Base-by-base conservation (phyloP, 2,888 invertebrate genomes). In the Microctonus hyperodae region DNA sequence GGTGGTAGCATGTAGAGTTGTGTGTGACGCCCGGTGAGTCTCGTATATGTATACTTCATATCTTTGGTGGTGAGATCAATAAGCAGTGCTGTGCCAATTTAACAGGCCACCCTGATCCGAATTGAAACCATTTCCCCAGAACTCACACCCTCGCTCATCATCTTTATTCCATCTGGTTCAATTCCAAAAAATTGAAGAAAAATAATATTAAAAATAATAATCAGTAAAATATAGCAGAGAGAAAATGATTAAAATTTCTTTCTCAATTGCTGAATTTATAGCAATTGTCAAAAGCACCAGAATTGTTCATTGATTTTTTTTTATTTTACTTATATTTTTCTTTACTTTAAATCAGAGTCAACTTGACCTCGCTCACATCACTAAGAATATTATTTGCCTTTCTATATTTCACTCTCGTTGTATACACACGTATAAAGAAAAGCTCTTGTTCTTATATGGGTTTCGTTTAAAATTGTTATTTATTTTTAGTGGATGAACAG, bases 51-150 rank as follows among this genome's bases (percentile, higher is more conserved):
- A 79, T 77, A 76, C 78, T 76, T 73, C 76, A 79, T 79, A 77
- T 73, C 78, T 78, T 81, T 78, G 72, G 78, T 80, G 77, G 78
- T 79, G 83, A 80, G 80, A 83, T 83, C 83, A 82, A 83, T 83
- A 83, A 82, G 81, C 83, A 83, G 82, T 81, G 80, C 80, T 79
- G 82, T 82, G 78, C 70, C 72, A 70, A 73, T 72, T 72, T 58
- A 71, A 77, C 76, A 65, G 72, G 69, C 68, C 68, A 67, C 73
- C 70, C 67, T 68, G 62, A 70, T 59, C 63, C 62, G 64, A 68
- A 66, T 59, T 69, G 65, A 65, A 61, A 48, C 56, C 28, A 7
- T 58, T 61, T 67, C 67, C 57, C 44, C 53, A 56, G 16, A 44
- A 56, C 67, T 65, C 56, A 40, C 60, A 53, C 64, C 56, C 64